Evolutionary conservation across 2,888 invertebrate genomes (phyloP), one percentile per base, ranked within the genome.

Genomic region (Drosophila kambysellisi): DNA sequence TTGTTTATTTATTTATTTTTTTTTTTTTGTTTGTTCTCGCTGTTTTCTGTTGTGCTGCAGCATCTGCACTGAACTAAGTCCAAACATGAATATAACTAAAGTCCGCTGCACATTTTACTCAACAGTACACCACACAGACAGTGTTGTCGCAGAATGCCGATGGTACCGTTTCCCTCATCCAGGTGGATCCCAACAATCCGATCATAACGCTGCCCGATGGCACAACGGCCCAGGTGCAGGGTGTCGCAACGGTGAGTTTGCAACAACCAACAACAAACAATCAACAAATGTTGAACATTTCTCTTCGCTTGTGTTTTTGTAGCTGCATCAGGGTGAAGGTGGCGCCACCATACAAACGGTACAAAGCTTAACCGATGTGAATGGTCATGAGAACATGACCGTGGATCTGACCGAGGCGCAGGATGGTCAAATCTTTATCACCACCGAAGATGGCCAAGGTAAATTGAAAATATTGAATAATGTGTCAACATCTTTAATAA

Each of bases 101-200:
- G 52, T 50, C 29, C 9, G 32, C 43, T 57, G 72, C 59, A 64
- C 25, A 54, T 53, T 74, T 60, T 71, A 50, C 50, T 73, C 85
- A 83, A 56, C 96, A 96, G 94, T 98, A 97, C 94, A 96, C 97
- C 67, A 96, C 97, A 68, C 97, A 98, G 74, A 96, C 98, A 9
- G 97, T 99, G 87, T 95, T 99, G 69, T 99, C 99, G 93, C 98
- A 97, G 88, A 99, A 99, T 94, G 97, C 98, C 1, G 99, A 99
- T 94, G 99, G 99, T 76, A 97, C 98, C 12, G 97, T 99, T 76
- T 98, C 98, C 74, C 96, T 99, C 78, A 98, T 99, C 82, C 98
- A 98, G 94, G 97, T 98, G 86, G 98, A 98, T 94, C 97, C 98
- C 63, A 97, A 96, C 93, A 97, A 97, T 94, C 97, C 98, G 77